Evolutionary conservation across 2,113 vertebrate genomes (phyloP).

Genomic region (Nyctibius bracteatus): DNA sequence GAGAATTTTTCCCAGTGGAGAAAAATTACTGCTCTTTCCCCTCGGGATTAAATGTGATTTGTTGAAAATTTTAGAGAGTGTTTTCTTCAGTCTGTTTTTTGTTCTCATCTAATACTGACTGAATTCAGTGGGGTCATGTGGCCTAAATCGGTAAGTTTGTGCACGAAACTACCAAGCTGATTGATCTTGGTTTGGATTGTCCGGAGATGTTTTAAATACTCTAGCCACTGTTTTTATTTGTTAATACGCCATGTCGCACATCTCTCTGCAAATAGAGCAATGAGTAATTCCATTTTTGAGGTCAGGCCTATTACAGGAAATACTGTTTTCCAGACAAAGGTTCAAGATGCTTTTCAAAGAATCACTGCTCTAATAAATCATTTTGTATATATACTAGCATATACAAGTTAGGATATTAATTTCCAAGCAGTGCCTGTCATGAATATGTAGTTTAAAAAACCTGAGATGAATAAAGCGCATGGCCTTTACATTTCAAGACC

Average conservation of each 20-base stretch:
- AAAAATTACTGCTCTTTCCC: not conserved
- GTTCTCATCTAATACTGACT: not conserved
- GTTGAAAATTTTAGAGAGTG: not conserved
- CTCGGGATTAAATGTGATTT: not conserved
- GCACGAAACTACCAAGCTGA: not conserved
- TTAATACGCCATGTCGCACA: not conserved
- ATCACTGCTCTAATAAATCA: constrained; percentile 62
- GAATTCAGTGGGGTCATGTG: not conserved
- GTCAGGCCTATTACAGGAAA: constrained; percentile 13
- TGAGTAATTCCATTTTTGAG: not conserved
- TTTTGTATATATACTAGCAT: constrained; percentile 35
- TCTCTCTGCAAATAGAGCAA: constrained; percentile 32
- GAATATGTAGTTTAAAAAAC: constrained; percentile 56
- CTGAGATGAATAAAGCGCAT: constrained; percentile 33
- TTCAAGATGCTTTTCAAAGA: constrained; percentile 41
- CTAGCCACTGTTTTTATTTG: not conserved
- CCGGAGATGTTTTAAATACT: not conserved
- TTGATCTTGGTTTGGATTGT: not conserved
- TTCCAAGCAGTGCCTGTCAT: constrained; percentile 27
- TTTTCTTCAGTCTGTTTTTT: not conserved
- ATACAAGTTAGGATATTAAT: constrained; percentile 46
- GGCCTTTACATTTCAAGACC: not conserved
- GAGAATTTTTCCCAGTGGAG: not conserved
- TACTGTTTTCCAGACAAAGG: constrained; percentile 37
- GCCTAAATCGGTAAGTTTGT: not conserved